phyloP scores from a whole-genome alignment of 2,113 vertebrate genomes.

The Callionymus lyra region DNA sequence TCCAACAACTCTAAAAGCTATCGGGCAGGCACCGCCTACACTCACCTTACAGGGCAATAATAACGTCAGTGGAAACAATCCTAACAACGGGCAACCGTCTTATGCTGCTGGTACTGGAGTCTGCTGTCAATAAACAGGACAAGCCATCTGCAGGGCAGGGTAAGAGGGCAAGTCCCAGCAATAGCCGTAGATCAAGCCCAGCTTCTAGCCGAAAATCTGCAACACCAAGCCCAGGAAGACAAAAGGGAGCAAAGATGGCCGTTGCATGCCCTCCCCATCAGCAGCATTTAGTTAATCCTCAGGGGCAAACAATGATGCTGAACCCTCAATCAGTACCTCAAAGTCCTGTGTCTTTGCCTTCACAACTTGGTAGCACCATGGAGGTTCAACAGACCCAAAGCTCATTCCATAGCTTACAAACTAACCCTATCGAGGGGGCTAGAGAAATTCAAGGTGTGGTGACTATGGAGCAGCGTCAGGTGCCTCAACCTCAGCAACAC shows the following conservation, averaged over 20 bases:
- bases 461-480: constrained; percentile 68
- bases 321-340: constrained; percentile 69
- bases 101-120: constrained; percentile 44
- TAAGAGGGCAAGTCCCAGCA: constrained; percentile 92
- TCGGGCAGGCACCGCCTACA: constrained; percentile 89
- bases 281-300: constrained; percentile 72
- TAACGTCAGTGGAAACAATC: constrained; percentile 55
- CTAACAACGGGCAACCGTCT: constrained; percentile 55
- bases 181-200: constrained; percentile 87
- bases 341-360: constrained; percentile 66
- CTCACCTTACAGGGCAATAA: constrained; percentile 62
- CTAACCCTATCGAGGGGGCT: constrained; percentile 63
- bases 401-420: constrained; percentile 55
- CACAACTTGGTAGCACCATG: constrained; percentile 50
- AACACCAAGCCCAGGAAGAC: constrained; percentile 89
- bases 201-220: constrained; percentile 85
- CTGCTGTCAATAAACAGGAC: constrained; percentile 72
- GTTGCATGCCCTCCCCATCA: constrained; percentile 70
- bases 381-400: constrained; percentile 65
- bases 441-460: constrained; percentile 67
- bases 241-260: constrained; percentile 81
- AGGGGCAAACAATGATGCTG: constrained; percentile 73
- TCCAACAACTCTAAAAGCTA: constrained; percentile 96
- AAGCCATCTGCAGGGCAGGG: constrained; percentile 76
- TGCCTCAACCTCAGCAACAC: constrained; percentile 49